Conservation (phyloP, 1,140 invertebrate genomes). For the Philopotamus ludificatus region DNA sequence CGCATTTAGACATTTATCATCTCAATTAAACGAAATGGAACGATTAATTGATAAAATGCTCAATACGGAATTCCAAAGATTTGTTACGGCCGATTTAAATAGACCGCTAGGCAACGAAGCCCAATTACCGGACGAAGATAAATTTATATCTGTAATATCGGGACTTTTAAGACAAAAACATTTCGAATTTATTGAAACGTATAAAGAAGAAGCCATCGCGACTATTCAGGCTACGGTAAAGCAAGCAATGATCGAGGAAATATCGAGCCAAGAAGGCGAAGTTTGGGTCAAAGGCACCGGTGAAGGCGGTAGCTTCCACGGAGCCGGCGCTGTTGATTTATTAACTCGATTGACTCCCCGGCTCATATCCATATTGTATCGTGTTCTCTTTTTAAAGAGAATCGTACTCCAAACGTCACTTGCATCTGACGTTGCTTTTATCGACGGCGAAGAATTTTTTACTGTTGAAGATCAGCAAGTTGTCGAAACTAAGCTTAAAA, state of each 20-base stretch:
- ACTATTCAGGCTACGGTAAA: conserved; percentile 87
- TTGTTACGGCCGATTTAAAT: conserved; percentile 89
- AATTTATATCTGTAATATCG: conserved; percentile 83
- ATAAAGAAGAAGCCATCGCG: conserved; percentile 85
- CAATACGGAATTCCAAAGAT: conserved; percentile 90
- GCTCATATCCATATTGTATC: conserved; percentile 23
- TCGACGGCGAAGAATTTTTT: conserved; percentile 67
- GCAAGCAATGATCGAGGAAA: conserved; percentile 79
- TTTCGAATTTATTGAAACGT: conserved; percentile 84
- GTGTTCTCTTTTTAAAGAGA: conserved; percentile 22
- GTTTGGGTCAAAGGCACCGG: conserved; percentile 65
- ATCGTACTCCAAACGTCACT: conserved; percentile 34
- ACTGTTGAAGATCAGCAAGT: conserved; percentile 67
- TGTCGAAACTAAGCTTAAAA: conserved; percentile 69
- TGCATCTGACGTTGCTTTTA: conserved; percentile 55
- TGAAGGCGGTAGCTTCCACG: conserved; percentile 64
- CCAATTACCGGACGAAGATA: conserved; percentile 75
- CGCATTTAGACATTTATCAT: conserved; percentile 92
- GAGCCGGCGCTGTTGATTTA: conserved; percentile 59
- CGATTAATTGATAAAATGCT: conserved; percentile 96
- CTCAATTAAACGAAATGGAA: conserved; percentile 95
- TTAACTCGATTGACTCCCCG: conserved; percentile 43
- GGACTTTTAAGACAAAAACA: conserved; percentile 83
- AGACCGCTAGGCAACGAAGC: conserved; percentile 69
- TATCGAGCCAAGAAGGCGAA: conserved; percentile 65